These are phyloP conservation scores for Xanthia togata DNA, from an alignment of 2,888 invertebrate species.

Conservation along the genomic window DNA sequence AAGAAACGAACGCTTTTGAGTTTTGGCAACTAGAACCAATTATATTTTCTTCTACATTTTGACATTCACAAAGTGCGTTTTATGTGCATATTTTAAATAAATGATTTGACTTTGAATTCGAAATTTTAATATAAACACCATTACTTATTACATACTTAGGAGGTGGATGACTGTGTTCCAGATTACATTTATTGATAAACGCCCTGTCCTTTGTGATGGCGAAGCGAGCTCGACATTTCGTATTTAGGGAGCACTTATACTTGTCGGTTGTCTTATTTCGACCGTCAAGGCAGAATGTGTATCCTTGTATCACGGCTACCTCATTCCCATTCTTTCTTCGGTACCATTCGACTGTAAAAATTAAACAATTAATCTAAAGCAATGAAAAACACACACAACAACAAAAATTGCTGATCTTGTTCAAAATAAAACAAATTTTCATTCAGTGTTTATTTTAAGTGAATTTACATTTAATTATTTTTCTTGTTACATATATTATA, in stretches of 20 bases:
- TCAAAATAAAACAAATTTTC: not conserved
- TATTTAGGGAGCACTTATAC: slow-evolving; percentile 20
- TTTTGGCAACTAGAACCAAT: not conserved
- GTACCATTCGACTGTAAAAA: slow-evolving; percentile 49
- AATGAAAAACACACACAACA: not conserved
- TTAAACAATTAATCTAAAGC: not conserved
- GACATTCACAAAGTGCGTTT: not conserved
- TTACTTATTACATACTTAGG: slow-evolving; percentile 9
- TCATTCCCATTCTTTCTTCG: slow-evolving; percentile 65
- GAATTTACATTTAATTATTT: not conserved
- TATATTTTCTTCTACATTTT: not conserved
- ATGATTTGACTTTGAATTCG: not conserved
- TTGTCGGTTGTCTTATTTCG: slow-evolving; percentile 3
- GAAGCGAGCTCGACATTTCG: slow-evolving; percentile 42
- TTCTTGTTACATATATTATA: not conserved
- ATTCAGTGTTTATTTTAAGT: not conserved
- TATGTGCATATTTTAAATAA: not conserved
- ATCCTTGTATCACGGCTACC: slow-evolving; percentile 70
- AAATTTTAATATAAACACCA: not conserved
- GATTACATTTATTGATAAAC: slow-evolving; percentile 5
- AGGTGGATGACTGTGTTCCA: slow-evolving; percentile 25
- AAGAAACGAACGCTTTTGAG: not conserved
- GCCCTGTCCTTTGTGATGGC: slow-evolving; percentile 15
- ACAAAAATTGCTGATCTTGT: not conserved
- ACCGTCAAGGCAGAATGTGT: slow-evolving; percentile 64